Base-by-base conservation (phyloP, 2,797 vertebrate genomes). In the Caiman crocodilus region DNA sequence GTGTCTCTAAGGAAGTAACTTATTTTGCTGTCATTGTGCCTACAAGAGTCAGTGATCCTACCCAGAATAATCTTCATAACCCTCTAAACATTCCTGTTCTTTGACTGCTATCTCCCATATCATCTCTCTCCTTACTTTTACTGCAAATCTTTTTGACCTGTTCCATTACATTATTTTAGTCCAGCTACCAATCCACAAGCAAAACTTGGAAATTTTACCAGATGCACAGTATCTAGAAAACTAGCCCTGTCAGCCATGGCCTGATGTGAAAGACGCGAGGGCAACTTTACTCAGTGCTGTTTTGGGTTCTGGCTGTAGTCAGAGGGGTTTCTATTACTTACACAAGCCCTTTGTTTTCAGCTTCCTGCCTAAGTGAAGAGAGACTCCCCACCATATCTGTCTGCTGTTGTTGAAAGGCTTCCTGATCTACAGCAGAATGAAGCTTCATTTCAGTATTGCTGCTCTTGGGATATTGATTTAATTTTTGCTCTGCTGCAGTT, bases 101-200 rank as follows among this genome's bases (percentile, higher is more conserved):
- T 60, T 82, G 9, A 60, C 4, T 69, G 56, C 14, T 25, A 1
- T 63, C 5, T 76, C 23, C 23, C 26, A 14, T 28, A 69, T 26
- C 21, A 30, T 0, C 0, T 14, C 2, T 26, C 55, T 73, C 23
- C 23, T 65, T 63, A 69, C 26, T 42, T 32, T 80, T 63, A 64
- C 61, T 64, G 14, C 28, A 64, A 25, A 64, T 64, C 26, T 50
- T 50, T 50, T 50, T 50, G 42, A 50, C 42, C 42, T 50, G 10
- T 50, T 50, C 42, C 42, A 50, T 50, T 50, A 50, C 9, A 50
- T 50, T 50, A 50, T 50, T 50, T 50, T 10, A 50, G 42, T 3
- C 14, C 35, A 42, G 50, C 35, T 32, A 71, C 25, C 32, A 23
- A 69, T 32, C 5, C 21, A 5, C 20, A 42, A 12, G 15, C 20